Evolutionary conservation across 2,888 invertebrate species (phyloP), one percentile per base, ranked within the genome.

Genomic region (Papilio gigon): DNA sequence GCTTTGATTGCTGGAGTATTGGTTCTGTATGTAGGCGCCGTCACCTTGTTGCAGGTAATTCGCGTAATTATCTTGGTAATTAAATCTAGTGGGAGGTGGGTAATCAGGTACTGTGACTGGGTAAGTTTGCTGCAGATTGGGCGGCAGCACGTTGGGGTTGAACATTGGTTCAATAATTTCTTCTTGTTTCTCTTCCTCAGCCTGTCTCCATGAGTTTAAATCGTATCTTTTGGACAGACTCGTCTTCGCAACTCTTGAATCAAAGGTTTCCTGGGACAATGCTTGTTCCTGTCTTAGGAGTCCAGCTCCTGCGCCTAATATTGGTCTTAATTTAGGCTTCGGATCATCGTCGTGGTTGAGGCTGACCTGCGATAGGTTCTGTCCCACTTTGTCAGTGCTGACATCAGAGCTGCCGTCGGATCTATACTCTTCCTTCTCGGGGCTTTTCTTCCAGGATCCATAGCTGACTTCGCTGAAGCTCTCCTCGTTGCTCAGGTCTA

Each of bases 21-120:
- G 86, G 65, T 82, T 89, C 40, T 91, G 90, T 68, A 91, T 89
- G 61, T 88, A 90, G 0, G 86, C 70, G 0, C 91, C 90, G 9
- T 91, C 91, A 0, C 91, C 91, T 76, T 91, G 91, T 25, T 91
- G 91, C 0, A 90, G 67, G 30, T 89, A 91, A 62, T 87, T 89
- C 0, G 71, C 70, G 60, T 71, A 82, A 33, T 80, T 88, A 33
- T 83, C 76, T 61, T 71, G 85, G 22, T 77, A 85, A 20, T 79
- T 74, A 56, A 74, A 78, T 1, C 74, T 77, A 0, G 72, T 78
- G 0, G 88, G 89, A 0, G 88, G 89, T 0, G 88, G 89, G 71
- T 82, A 88, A 37, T 87, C 88, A 0, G 86, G 84, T 0, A 83
- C 80, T 1, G 75, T 76, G 0, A 78, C 74, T 0, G 76, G 76